Evolutionary conservation across 1,140 invertebrate genomes (phyloP).

Genomic region (Drosophila mauritiana): DNA sequence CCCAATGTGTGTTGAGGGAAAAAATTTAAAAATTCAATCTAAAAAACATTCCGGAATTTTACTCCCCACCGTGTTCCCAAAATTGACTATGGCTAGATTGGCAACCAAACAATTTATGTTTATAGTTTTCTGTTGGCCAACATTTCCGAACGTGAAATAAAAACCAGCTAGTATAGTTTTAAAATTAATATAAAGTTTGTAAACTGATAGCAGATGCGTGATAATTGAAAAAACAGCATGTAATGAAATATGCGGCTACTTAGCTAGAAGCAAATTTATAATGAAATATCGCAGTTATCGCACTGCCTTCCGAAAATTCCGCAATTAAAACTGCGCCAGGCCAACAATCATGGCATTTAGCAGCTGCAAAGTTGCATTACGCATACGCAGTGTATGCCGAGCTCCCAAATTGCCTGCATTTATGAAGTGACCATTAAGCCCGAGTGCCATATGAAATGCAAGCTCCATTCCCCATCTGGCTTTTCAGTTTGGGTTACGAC

Average conservation of each 20-base stretch:
- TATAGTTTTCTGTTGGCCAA: slow-evolving; percentile 12
- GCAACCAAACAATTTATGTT: slow-evolving; percentile 37
- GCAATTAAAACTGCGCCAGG: slow-evolving; percentile 55
- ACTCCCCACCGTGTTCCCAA: slow-evolving; percentile 6
- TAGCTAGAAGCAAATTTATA: background rate
- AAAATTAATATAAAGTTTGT: slow-evolving; percentile 1
- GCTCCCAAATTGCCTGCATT: slow-evolving; percentile 72
- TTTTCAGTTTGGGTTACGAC: background rate
- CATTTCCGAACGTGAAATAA: background rate
- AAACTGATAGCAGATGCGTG: background rate
- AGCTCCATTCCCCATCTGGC: slow-evolving; percentile 15
- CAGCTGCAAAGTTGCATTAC: slow-evolving; percentile 26
- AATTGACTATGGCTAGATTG: slow-evolving; percentile 22
- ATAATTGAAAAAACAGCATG: slow-evolving; percentile 1
- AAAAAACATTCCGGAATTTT: slow-evolving; percentile 44
- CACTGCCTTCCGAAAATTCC: slow-evolving; percentile 18
- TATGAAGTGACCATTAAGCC: slow-evolving; percentile 64
- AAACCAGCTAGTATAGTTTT: background rate
- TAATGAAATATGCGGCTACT: background rate
- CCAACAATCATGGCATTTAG: slow-evolving; percentile 50
- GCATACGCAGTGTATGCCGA: slow-evolving; percentile 43
- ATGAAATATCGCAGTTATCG: slow-evolving; percentile 10
- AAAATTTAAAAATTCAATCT: slow-evolving; percentile 77
- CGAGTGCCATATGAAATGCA: slow-evolving; percentile 40
- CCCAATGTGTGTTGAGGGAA: slow-evolving; percentile 37